Percentiles rank a stretch among this genome's conserved stretches.
Evolutionary conservation across 2,113 vertebrate species (phyloP).

Genomic region (Catharus fuscescens): DNA sequence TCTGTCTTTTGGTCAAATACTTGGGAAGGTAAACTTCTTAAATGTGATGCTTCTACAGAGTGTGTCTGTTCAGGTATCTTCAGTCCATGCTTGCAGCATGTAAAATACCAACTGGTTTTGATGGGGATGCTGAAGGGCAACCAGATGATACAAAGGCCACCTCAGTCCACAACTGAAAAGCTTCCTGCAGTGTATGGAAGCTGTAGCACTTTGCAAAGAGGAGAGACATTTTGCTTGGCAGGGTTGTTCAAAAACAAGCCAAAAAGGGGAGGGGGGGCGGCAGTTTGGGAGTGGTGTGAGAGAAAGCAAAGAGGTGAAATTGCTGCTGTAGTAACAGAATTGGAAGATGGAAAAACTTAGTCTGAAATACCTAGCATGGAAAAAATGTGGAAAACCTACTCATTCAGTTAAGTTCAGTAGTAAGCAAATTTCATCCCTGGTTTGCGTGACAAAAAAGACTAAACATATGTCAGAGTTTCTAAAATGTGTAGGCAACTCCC

Average conservation of each 20-base stretch:
- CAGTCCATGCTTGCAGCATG: background rate
- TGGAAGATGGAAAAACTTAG: background rate
- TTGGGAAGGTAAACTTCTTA: background rate
- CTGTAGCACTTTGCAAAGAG: background rate
- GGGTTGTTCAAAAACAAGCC: background rate
- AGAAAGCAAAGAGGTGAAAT: background rate
- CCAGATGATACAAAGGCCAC: background rate
- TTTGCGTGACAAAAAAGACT: background rate
- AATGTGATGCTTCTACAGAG: background rate
- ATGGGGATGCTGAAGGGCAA: background rate
- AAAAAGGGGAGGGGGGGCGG: background rate
- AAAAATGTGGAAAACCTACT: background rate
- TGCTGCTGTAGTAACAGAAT: background rate
- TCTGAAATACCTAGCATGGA: background rate
- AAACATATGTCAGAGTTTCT: rapidly evolving
- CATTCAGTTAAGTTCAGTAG: background rate
- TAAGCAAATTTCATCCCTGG: background rate
- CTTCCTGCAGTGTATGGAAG: background rate
- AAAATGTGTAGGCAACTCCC: background rate
- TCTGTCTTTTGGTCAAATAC: background rate
- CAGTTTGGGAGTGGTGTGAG: background rate
- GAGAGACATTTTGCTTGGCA: background rate
- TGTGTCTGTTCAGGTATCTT: background rate
- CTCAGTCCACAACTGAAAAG: background rate
- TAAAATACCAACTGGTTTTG: background rate